Conservation (phyloP, 2,888 invertebrate species). For the Barypeithes pellucidus region DNA sequence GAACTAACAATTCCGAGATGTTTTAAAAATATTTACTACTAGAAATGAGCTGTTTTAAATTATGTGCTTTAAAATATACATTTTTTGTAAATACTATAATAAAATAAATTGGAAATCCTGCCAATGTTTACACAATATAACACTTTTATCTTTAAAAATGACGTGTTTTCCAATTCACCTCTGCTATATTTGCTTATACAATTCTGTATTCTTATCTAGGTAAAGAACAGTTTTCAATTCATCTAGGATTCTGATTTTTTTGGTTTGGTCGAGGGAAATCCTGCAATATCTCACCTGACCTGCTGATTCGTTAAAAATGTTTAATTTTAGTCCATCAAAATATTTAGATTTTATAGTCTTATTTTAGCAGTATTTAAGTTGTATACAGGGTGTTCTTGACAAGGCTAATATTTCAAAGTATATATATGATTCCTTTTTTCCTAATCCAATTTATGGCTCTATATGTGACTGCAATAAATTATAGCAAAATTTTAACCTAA, state of each 20-base stretch:
- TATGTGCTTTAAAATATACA: not conserved
- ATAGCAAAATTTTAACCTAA: too few species aligned
- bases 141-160: not conserved
- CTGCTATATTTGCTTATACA: not conserved
- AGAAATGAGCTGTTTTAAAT: not conserved
- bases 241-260: not conserved
- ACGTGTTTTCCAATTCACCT: constrained; percentile 11
- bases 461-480: too few species aligned
- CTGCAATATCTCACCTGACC: too few species aligned
- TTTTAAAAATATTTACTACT: constrained; percentile 19
- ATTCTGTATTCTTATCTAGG: not conserved
- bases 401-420: too few species aligned
- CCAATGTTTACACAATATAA: not conserved
- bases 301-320: too few species aligned
- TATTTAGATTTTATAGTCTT: too few species aligned
- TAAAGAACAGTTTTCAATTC: not conserved
- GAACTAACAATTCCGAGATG: not conserved
- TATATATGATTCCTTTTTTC: too few species aligned
- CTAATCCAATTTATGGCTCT: too few species aligned
- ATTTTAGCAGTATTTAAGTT: too few species aligned
- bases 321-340: too few species aligned
- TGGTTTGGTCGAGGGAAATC: too few species aligned
- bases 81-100: not conserved
- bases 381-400: too few species aligned
- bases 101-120: not conserved